These are phyloP conservation scores for Oreortyx pictus DNA, from an alignment of 2,797 vertebrate species.

Conservation along the genomic window DNA sequence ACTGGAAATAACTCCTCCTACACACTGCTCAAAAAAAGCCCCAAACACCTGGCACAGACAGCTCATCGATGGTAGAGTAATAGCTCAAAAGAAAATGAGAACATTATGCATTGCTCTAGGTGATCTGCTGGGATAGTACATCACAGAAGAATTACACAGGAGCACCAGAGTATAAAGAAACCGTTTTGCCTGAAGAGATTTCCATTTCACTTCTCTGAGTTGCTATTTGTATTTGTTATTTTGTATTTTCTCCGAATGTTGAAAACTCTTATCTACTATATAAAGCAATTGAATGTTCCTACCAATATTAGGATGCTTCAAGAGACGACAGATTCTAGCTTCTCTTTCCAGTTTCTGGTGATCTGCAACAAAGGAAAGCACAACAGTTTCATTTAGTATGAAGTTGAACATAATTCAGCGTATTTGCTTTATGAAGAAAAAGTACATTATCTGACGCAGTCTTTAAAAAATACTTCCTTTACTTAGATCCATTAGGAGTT, in stretches of 20 bases:
- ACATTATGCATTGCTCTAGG: neutral
- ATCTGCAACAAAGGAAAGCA: slow-evolving; percentile 81
- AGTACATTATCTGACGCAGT: neutral
- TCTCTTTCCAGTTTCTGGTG: slow-evolving; percentile 98
- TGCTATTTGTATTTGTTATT: neutral
- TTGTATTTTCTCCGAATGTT: neutral
- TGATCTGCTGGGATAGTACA: neutral
- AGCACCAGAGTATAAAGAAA: neutral
- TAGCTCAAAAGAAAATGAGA: neutral
- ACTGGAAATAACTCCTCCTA: slow-evolving; percentile 34
- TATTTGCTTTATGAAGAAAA: neutral
- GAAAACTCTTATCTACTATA: neutral
- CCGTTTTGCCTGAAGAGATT: neutral
- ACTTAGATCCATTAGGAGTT: neutral
- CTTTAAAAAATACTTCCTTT: neutral
- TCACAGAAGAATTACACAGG: fast-evolving
- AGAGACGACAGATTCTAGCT: slow-evolving; percentile 94
- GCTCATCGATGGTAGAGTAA: neutral
- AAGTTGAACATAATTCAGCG: neutral
- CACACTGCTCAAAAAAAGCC: neutral
- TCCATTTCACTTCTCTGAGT: neutral
- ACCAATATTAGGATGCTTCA: slow-evolving; percentile 97
- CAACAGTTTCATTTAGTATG: slow-evolving; percentile 11
- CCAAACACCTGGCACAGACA: neutral
- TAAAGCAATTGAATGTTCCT: slow-evolving; percentile 56